Evolutionary conservation across 1,140 invertebrate genomes (phyloP).

Genomic region (Drosophila micromelanica): DNA sequence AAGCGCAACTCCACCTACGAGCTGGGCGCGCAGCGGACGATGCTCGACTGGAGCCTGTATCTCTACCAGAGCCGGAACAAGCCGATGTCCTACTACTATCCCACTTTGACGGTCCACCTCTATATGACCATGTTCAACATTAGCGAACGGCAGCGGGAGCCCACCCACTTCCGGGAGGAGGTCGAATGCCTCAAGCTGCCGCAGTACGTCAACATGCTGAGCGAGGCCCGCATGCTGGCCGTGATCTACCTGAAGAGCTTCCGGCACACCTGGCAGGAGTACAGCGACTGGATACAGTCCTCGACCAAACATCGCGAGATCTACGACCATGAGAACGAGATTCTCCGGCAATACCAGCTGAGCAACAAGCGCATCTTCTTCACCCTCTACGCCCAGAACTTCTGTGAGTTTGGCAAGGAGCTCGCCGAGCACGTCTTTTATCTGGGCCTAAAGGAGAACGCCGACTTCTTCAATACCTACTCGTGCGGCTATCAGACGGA

Average conservation of each 20-base stretch:
- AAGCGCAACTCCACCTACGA: slow-evolving; percentile 72
- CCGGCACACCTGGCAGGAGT: slow-evolving; percentile 67
- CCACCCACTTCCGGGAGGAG: slow-evolving; percentile 56
- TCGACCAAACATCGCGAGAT: slow-evolving; percentile 36
- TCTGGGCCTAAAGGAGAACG: slow-evolving; percentile 71
- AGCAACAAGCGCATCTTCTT: slow-evolving; percentile 75
- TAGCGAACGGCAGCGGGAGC: slow-evolving; percentile 59
- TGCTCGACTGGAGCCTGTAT: slow-evolving; percentile 79
- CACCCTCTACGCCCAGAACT: slow-evolving; percentile 76
- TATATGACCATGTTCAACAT: slow-evolving; percentile 77
- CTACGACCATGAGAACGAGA: slow-evolving; percentile 69
- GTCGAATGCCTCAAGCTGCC: slow-evolving; percentile 76
- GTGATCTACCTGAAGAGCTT: slow-evolving; percentile 80
- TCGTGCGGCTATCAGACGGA: slow-evolving; percentile 66
- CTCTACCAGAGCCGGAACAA: slow-evolving; percentile 74
- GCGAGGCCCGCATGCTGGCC: slow-evolving; percentile 72
- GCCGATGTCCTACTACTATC: slow-evolving; percentile 79
- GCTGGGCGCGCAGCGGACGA: slow-evolving; percentile 65
- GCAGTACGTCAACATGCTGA: slow-evolving; percentile 72
- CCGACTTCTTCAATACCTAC: slow-evolving; percentile 67
- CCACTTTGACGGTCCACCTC: slow-evolving; percentile 74
- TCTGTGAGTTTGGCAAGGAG: slow-evolving; percentile 80
- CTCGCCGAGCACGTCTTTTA: slow-evolving; percentile 75
- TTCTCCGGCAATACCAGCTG: slow-evolving; percentile 56
- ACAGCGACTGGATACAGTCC: slow-evolving; percentile 57